Conservation (phyloP, 2,888 invertebrate species). For the Liopterus haemorrhoidalis region DNA sequence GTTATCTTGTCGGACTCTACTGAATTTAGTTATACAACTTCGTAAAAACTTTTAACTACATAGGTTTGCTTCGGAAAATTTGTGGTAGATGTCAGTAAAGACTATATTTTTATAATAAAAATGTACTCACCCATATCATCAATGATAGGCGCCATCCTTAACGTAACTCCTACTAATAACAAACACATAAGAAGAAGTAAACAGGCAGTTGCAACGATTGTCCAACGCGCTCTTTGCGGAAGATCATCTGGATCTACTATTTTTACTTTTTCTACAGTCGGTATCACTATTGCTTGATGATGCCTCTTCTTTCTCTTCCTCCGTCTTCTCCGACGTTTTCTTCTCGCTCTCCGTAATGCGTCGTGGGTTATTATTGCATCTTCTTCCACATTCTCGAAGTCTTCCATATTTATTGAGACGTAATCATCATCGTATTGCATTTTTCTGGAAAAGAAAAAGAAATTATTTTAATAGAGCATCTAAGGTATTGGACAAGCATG, state of each 20-base stretch:
- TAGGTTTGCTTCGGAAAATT: too few species aligned
- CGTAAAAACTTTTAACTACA: too few species aligned
- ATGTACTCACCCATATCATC: slow-evolving; percentile 88
- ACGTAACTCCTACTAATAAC: slow-evolving; percentile 81
- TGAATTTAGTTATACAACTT: too few species aligned
- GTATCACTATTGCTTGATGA: slow-evolving; percentile 35
- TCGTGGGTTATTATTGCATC: slow-evolving; percentile 38
- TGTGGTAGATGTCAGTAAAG: too few species aligned
- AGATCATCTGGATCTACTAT: slow-evolving; percentile 74
- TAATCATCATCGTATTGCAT: slow-evolving; percentile 49
- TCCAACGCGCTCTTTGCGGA: slow-evolving; percentile 79
- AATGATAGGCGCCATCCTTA: slow-evolving; percentile 90
- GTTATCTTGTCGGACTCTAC: too few species aligned
- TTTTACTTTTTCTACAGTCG: slow-evolving; percentile 43
- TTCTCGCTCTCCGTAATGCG: slow-evolving; percentile 38
- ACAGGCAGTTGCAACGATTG: slow-evolving; percentile 86
- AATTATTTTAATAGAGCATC: too few species aligned
- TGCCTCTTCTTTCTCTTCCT: slow-evolving; percentile 38
- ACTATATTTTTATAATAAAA: too few species aligned
- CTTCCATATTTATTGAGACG: slow-evolving; percentile 49
- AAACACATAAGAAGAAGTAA: slow-evolving; percentile 82
- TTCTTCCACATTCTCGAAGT: slow-evolving; percentile 42
- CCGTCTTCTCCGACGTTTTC: slow-evolving; percentile 42
- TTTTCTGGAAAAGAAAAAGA: slow-evolving; percentile 42
- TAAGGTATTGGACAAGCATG: too few species aligned